phyloP scores from a whole-genome alignment of 2,888 invertebrate species.

The Tiphia femorata region DNA sequence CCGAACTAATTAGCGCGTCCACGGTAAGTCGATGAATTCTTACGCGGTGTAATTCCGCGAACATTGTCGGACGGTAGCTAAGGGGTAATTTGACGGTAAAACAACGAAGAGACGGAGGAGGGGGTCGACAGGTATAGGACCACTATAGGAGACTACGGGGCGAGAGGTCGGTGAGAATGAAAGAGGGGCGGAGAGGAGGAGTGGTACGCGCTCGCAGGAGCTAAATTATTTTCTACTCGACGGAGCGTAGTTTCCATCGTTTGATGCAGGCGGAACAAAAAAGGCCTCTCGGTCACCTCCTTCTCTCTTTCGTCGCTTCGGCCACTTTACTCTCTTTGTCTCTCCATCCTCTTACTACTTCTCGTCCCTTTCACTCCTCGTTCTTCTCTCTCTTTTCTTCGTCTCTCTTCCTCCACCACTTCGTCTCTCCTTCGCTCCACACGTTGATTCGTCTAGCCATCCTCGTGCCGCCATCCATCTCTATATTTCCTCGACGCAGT shows the following conservation, averaged over 20 bases:
- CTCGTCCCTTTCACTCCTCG: background rate
- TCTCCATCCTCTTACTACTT: background rate
- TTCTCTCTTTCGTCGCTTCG: background rate
- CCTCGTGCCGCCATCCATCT: too few species aligned
- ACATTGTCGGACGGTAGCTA: background rate
- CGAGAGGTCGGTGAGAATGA: too few species aligned
- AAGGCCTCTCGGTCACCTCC: background rate
- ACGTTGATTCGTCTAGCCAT: too few species aligned
- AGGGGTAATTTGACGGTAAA: background rate
- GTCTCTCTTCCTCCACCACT: background rate
- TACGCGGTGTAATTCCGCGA: too few species aligned
- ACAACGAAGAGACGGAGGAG: too few species aligned
- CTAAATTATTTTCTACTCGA: conserved; percentile 31
- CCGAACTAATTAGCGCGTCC: too few species aligned
- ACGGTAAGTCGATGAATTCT: background rate
- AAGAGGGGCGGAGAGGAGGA: too few species aligned
- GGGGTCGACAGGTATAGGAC: too few species aligned
- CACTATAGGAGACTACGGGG: too few species aligned
- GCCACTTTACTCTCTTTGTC: background rate
- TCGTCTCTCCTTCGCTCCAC: background rate
- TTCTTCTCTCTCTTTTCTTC: background rate
- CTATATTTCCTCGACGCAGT: too few species aligned
- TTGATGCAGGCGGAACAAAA: conserved; percentile 6
- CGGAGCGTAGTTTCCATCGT: conserved; percentile 13
- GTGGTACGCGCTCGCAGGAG: background rate